Conservation (phyloP, 2,888 invertebrate genomes). For the Chrysomela aeneicollis region DNA sequence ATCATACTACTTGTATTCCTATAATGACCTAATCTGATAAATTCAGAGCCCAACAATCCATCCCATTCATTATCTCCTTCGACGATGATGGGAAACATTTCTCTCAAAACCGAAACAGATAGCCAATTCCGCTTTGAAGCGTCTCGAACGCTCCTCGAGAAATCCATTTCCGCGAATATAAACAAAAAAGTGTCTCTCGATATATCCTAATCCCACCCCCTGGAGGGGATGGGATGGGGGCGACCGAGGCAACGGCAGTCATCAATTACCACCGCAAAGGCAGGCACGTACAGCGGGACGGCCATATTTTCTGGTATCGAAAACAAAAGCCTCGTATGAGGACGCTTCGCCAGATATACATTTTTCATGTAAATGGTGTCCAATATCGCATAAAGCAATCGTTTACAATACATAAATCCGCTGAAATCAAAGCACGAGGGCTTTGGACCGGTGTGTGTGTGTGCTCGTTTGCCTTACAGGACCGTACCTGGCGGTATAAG, state of each 20-base stretch:
- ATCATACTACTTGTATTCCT: too few relatives aligned
- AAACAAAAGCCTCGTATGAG: slow-evolving; percentile 62
- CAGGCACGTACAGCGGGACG: slow-evolving; percentile 59
- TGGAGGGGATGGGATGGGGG: neutral
- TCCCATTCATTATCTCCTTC: neutral
- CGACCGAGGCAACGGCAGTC: slow-evolving; percentile 50
- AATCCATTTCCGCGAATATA: slow-evolving; percentile 29
- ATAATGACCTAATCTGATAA: too few relatives aligned
- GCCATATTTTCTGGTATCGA: slow-evolving; percentile 63
- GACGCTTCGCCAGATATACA: slow-evolving; percentile 62
- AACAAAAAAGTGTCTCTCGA: slow-evolving; percentile 38
- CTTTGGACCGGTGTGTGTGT: slow-evolving; percentile 48
- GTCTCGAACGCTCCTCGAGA: neutral
- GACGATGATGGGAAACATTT: neutral
- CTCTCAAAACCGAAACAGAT: neutral
- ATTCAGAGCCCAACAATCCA: too few relatives aligned
- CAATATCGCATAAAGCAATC: slow-evolving; percentile 65
- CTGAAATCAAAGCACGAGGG: slow-evolving; percentile 61
- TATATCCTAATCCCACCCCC: slow-evolving; percentile 39
- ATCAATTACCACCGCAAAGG: slow-evolving; percentile 61
- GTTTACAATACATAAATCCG: slow-evolving; percentile 65
- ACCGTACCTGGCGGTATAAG: slow-evolving; percentile 31
- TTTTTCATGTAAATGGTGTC: slow-evolving; percentile 65
- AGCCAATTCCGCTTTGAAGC: neutral
- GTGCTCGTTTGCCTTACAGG: slow-evolving; percentile 56